Percentiles rank a stretch among this genome's conserved stretches.
phyloP scores from a whole-genome alignment of 2,888 invertebrate species.

The Cephus nigrinus region DNA sequence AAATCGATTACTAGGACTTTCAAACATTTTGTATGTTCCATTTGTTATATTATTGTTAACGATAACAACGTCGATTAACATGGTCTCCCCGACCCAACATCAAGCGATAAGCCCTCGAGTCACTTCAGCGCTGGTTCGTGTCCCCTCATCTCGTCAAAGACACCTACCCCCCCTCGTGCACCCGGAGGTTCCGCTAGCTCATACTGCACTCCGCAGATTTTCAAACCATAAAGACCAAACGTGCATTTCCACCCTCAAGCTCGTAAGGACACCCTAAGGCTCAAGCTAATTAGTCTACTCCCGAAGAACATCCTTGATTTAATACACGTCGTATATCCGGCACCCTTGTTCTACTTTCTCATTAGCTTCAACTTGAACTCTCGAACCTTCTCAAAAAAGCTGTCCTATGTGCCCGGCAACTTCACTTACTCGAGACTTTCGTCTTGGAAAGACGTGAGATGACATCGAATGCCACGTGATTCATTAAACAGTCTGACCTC shows the following conservation, averaged over 20 bases:
- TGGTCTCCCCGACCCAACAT: neutral
- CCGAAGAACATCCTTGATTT: neutral
- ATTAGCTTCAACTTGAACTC: slow-evolving; percentile 14
- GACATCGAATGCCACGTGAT: slow-evolving; percentile 3
- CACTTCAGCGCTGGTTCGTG: neutral
- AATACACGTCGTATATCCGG: neutral
- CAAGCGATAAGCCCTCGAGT: neutral
- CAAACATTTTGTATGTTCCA: slow-evolving; percentile 29
- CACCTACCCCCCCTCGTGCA: neutral
- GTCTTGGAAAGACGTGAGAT: neutral
- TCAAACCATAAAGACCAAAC: neutral
- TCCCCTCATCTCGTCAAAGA: neutral
- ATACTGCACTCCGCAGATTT: neutral
- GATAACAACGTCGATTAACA: slow-evolving; percentile 1
- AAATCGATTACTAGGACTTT: slow-evolving; percentile 17
- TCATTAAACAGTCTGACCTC: neutral
- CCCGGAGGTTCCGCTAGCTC: neutral
- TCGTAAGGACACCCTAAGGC: neutral
- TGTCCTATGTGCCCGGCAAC: slow-evolving; percentile 7
- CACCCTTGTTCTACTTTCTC: neutral
- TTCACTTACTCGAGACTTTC: slow-evolving; percentile 14
- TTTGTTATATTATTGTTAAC: slow-evolving; percentile 29
- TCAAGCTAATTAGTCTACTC: neutral
- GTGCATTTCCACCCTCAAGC: neutral
- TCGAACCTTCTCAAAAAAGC: slow-evolving; percentile 18